Conservation (phyloP, 2,888 invertebrate genomes). For the Galeruca laticollis region DNA sequence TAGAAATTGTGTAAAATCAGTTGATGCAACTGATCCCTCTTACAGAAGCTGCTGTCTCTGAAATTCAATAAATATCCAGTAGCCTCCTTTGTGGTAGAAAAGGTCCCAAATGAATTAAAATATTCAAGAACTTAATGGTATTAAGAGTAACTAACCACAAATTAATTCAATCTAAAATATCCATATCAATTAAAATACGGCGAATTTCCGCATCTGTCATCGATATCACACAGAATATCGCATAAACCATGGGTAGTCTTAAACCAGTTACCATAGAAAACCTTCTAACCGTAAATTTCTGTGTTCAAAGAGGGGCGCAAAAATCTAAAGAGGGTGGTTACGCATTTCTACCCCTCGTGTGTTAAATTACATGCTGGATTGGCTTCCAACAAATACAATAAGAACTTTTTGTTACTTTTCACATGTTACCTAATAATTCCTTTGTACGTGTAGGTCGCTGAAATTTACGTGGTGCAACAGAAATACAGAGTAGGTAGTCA, state of each 20-base stretch:
- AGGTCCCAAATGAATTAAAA: neutral
- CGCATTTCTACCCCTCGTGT: conserved; percentile 62
- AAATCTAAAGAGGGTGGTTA: conserved; percentile 59
- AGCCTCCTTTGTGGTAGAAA: no score
- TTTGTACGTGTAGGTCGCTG: conserved; percentile 40
- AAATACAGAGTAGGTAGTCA: neutral
- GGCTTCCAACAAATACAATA: conserved; percentile 55
- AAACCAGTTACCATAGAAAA: conserved; percentile 66
- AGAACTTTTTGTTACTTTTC: conserved; percentile 55
- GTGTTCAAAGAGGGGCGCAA: conserved; percentile 51
- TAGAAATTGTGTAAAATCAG: no score
- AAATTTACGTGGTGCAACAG: neutral
- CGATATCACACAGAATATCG: conserved; percentile 64
- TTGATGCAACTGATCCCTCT: no score
- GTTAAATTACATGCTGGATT: conserved; percentile 63
- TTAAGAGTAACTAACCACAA: conserved; percentile 25
- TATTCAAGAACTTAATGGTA: no score
- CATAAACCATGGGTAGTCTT: conserved; percentile 64
- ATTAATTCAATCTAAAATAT: conserved; percentile 20
- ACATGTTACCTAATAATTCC: conserved; percentile 48
- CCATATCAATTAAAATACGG: conserved; percentile 43
- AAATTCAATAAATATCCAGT: no score
- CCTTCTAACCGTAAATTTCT: conserved; percentile 64
- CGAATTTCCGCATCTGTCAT: conserved; percentile 64
- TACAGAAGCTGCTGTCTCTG: no score